These are phyloP conservation scores for Platyura marginata DNA, from an alignment of 1,140 invertebrate species.

Conservation along the genomic window DNA sequence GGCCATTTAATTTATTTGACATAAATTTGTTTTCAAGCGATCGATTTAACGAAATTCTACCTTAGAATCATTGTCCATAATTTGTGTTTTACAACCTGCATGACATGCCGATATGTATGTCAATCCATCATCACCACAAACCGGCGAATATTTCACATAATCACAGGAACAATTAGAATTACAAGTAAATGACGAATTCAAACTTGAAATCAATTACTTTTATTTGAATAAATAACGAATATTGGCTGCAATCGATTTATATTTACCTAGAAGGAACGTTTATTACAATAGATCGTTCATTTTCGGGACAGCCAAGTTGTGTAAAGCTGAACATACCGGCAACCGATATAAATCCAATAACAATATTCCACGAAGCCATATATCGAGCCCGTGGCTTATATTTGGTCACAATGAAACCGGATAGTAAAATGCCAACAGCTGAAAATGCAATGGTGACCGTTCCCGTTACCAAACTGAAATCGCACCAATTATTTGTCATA, in stretches of 20 bases:
- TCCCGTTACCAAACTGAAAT: slow-evolving; percentile 46
- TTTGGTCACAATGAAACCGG: slow-evolving; percentile 45
- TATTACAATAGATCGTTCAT: slow-evolving; percentile 21
- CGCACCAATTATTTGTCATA: too few species aligned
- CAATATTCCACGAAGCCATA: slow-evolving; percentile 53
- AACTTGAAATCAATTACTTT: too few species aligned
- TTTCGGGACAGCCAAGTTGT: slow-evolving; percentile 44
- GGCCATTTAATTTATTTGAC: too few species aligned
- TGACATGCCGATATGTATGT: slow-evolving; percentile 54
- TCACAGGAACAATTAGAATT: slow-evolving; percentile 44
- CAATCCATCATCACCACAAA: slow-evolving; percentile 36
- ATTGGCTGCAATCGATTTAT: not conserved
- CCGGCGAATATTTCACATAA: slow-evolving; percentile 46
- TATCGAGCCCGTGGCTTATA: slow-evolving; percentile 47
- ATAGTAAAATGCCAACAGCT: slow-evolving; percentile 47
- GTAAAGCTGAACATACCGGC: slow-evolving; percentile 44
- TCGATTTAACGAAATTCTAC: too few species aligned
- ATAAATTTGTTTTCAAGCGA: too few species aligned
- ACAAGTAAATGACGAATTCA: slow-evolving; percentile 24
- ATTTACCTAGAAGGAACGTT: too few species aligned
- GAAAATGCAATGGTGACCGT: slow-evolving; percentile 50
- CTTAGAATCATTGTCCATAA: too few species aligned
- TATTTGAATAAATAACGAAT: too few species aligned
- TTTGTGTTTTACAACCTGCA: slow-evolving; percentile 49
- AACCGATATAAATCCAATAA: slow-evolving; percentile 42